Base-by-base conservation (phyloP, 2,797 vertebrate species). In the Sebastes miniatus region DNA sequence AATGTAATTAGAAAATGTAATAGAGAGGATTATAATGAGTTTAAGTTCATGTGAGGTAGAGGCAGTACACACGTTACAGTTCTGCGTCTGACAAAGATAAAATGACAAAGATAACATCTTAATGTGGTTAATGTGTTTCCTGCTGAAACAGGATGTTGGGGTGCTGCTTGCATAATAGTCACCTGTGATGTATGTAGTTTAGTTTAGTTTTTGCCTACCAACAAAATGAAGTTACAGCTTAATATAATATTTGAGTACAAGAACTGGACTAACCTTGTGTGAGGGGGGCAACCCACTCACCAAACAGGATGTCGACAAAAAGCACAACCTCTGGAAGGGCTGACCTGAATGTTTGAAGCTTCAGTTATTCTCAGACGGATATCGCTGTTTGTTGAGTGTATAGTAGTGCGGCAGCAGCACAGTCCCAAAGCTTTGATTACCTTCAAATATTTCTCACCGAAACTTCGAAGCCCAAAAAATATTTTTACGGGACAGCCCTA, bases 111-210 rank as follows among this genome's bases (percentile, higher is more conserved):
- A 54, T 27, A 80, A 32, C 68, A 32, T 78, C 74, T 80, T 82
- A 25, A 83, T 89, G 89, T 75, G 87, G 89, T 89, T 80, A 43
- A 75, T 64, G 70, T 24, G 61, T 80, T 85, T 90, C 85, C 86
- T 89, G 88, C 76, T 83, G 64, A 81, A 71, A 87, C 87, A 90
- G 88, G 87, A 91, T 81, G 87, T 64, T 18, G 73, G 52, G 39
- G 27, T 72, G 76, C 52, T 14, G 2, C 66, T 70, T 65, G 63
- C 34, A 73, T 57, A 16, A 69, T 62, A 32, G 71, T 32, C 27
- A 57, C 7, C 13, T 22, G 13, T 47, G 22, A 74, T 70, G 69
- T 29, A 24, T 24, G 8, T 68, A 10, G 14, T 22, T 34, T 29
- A 16, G 10, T 54, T 64, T 52, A 50, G 12, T 36, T 75, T 76